Evolutionary conservation across 1,140 invertebrate species (phyloP), one percentile per base, ranked within the genome.

Genomic region (Andrena cerasifolii): DNA sequence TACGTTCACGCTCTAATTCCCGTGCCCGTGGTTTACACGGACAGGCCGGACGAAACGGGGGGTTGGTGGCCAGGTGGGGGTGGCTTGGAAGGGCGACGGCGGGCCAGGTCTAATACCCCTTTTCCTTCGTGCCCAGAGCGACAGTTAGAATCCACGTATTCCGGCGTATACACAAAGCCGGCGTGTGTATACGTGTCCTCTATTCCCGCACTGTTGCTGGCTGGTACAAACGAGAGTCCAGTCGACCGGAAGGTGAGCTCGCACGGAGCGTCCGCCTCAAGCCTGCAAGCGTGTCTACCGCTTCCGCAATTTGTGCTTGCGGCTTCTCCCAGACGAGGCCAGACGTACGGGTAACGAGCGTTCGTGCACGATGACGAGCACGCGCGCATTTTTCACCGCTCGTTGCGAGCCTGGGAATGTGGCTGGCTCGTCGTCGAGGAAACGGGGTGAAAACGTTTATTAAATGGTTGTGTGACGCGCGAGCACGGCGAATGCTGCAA

Each of bases 1-100:
- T 85, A 84, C 33, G 68, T 84, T 83, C 83, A 82, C 83, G 82
- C 83, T 84, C 83, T 85, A 83, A 84, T 85, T 85, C 82, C 59
- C 79, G 65, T 61, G 54, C 71, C 59, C 33, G 65, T 76, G 70
- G 51, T 49, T 73, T 51, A 66, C 49, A 51, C 63, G 70, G 43
- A 76, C 63, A 67, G 47, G 28, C 5, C 47, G 66, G 28, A 18
- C 33, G 47, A 43, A 77, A 82, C 45, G 47, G 36, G 36, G 14
- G 43, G 61, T 33, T 12, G 10, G 18, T 18, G 24, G 6, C 10
- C 0, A 45, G n/a, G n/a, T n/a, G n/a, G n/a, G n/a, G n/a, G n/a
- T n/a, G n/a, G n/a, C n/a, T n/a, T 3, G 10, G 33, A 49, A 24
- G 7, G 7, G 40, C 10, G 21, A 2, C 47, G 26, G 18, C 4